phyloP scores from a whole-genome alignment of 2,113 vertebrate genomes.

The Sylvia atricapilla region DNA sequence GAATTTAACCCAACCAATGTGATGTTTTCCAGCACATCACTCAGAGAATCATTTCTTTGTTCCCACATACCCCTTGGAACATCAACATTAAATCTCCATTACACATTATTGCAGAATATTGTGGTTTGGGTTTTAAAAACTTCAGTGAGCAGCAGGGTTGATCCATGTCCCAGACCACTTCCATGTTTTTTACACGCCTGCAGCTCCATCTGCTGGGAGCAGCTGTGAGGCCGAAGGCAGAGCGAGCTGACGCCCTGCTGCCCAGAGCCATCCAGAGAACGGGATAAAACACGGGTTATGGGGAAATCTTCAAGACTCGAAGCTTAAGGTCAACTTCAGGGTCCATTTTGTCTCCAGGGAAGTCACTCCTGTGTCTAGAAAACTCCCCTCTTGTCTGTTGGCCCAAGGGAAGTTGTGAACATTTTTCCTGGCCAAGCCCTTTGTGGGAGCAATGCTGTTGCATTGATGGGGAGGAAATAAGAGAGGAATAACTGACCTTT shows the following conservation, averaged over 20 bases:
- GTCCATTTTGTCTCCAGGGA: background rate
- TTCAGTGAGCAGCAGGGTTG: background rate
- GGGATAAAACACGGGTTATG: rapidly evolving
- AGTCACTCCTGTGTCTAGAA: background rate
- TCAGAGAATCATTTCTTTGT: background rate
- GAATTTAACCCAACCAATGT: background rate
- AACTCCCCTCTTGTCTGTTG: background rate
- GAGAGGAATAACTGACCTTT: background rate
- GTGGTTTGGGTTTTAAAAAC: background rate
- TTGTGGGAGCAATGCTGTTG: background rate
- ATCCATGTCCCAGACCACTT: background rate
- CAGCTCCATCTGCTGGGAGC: background rate
- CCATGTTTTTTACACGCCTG: background rate
- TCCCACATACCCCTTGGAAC: rapidly evolving
- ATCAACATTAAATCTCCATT: background rate
- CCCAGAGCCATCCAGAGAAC: background rate
- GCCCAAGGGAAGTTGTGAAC: background rate
- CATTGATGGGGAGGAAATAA: background rate
- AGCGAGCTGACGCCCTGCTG: background rate
- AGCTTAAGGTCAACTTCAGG: background rate
- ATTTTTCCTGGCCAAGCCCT: background rate
- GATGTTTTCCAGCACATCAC: background rate
- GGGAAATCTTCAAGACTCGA: background rate
- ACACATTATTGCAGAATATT: background rate
- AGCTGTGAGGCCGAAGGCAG: background rate